phyloP scores from a whole-genome alignment of 2,888 invertebrate species.

The Cylloceria caligata region DNA sequence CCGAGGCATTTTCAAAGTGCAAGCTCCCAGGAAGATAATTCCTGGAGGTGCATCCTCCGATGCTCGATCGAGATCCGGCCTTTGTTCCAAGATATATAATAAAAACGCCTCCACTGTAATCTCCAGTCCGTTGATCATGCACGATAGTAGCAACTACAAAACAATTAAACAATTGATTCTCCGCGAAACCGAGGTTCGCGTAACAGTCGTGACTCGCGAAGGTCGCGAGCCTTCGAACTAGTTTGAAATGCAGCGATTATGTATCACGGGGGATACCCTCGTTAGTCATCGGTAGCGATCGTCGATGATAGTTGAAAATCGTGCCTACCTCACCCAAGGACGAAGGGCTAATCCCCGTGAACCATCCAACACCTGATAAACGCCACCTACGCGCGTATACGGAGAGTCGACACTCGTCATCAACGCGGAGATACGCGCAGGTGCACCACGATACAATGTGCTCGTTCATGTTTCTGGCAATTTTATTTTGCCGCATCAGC shows the following conservation, averaged over 20 bases:
- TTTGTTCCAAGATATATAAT: too few relatives aligned
- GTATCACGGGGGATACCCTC: slow-evolving; percentile 60
- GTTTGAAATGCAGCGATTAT: slow-evolving; percentile 19
- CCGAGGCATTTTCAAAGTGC: slow-evolving; percentile 30
- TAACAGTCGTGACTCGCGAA: slow-evolving; percentile 29
- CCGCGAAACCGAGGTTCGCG: slow-evolving; percentile 44
- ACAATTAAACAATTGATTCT: slow-evolving; percentile 53
- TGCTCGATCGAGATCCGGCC: slow-evolving; percentile 43
- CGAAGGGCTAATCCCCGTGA: slow-evolving; percentile 51
- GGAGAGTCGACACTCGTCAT: background rate
- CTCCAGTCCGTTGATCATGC: background rate
- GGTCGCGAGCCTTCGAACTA: slow-evolving; percentile 35
- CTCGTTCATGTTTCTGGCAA: background rate
- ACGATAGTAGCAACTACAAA: slow-evolving; percentile 6
- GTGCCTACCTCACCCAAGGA: background rate
- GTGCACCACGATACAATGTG: slow-evolving; percentile 6
- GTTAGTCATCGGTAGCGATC: slow-evolving; percentile 47
- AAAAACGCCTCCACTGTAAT: too few relatives aligned
- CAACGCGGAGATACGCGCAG: background rate
- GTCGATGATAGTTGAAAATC: slow-evolving; percentile 46
- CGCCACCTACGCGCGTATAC: too few relatives aligned
- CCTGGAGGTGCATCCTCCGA: slow-evolving; percentile 1
- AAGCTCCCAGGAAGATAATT: slow-evolving; percentile 32
- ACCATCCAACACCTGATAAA: background rate
- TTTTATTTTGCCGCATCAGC: background rate